Conservation (phyloP, 1,140 invertebrate species). For the Zaprionus ornatus region DNA sequence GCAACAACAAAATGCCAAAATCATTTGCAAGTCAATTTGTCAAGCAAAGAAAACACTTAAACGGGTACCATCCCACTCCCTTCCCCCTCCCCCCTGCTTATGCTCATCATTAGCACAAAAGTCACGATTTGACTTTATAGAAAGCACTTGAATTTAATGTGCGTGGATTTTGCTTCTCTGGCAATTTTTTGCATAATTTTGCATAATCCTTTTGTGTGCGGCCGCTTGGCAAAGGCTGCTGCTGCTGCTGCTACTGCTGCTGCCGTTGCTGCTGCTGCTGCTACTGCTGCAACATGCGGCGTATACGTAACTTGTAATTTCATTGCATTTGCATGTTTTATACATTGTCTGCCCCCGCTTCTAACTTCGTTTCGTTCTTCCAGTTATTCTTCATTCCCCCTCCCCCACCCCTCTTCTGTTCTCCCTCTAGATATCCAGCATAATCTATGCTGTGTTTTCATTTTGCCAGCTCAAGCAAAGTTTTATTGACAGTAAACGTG, state of each 20-base stretch:
- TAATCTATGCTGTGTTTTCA: constrained; percentile 60
- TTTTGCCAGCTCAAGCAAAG: constrained; percentile 66
- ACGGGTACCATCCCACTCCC: not conserved
- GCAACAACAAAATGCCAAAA: constrained; percentile 44
- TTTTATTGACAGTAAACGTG: constrained; percentile 82
- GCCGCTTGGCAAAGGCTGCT: not conserved
- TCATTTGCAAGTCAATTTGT: constrained; percentile 81
- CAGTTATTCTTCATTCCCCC: constrained; percentile 2
- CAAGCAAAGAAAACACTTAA: constrained; percentile 58
- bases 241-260: constrained; percentile 9
- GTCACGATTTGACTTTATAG: constrained; percentile 82
- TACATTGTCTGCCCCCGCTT: constrained; percentile 18
- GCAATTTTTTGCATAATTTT: constrained; percentile 70
- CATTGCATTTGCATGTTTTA: constrained; percentile 80
- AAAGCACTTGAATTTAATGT: constrained; percentile 82
- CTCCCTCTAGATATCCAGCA: constrained; percentile 1
- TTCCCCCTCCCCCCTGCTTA: constrained; percentile 15
- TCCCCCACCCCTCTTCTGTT: not conserved
- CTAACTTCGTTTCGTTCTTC: constrained; percentile 11
- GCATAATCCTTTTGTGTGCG: constrained; percentile 73
- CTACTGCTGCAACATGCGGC: constrained; percentile 56
- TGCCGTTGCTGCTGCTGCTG: not conserved
- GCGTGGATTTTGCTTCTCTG: constrained; percentile 66
- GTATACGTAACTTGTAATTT: constrained; percentile 81
- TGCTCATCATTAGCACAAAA: constrained; percentile 71